Evolutionary conservation across 2,113 vertebrate species (phyloP).

Genomic region (Oryzias woworae): DNA sequence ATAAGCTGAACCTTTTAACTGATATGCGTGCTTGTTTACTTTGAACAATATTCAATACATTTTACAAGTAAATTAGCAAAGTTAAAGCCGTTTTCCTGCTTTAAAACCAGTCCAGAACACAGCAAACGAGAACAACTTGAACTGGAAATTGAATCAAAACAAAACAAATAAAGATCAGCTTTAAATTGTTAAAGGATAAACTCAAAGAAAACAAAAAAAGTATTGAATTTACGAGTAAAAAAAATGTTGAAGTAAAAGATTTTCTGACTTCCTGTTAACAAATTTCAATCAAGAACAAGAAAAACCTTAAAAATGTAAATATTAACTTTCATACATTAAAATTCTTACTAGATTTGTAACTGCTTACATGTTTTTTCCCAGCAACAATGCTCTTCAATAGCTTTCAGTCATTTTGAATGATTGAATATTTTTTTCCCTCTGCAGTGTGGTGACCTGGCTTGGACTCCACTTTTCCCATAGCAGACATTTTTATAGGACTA

Average conservation of each 20-base stretch:
- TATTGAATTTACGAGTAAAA: too few relatives aligned
- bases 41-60: background rate
- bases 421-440: background rate
- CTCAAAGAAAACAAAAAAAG: too few relatives aligned
- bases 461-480: constrained; percentile 22
- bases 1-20: too few relatives aligned
- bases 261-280: too few relatives aligned
- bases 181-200: too few relatives aligned
- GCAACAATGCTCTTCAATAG: background rate
- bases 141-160: too few relatives aligned
- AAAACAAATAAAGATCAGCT: too few relatives aligned
- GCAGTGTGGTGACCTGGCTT: constrained; percentile 27
- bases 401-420: background rate
- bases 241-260: too few relatives aligned
- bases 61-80: too few relatives aligned
- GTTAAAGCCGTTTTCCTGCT: too few relatives aligned
- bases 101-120: too few relatives aligned
- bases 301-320: background rate
- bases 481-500: constrained; percentile 18
- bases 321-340: background rate
- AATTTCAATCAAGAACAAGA: background rate
- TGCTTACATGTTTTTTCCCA: background rate
- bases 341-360: background rate
- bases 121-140: too few relatives aligned
- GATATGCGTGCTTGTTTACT: background rate